Percentiles rank a stretch among this genome's conserved stretches.
These are phyloP conservation scores for Agriopis aurantiaria DNA, from an alignment of 2,888 invertebrate species.

Conservation along the genomic window DNA sequence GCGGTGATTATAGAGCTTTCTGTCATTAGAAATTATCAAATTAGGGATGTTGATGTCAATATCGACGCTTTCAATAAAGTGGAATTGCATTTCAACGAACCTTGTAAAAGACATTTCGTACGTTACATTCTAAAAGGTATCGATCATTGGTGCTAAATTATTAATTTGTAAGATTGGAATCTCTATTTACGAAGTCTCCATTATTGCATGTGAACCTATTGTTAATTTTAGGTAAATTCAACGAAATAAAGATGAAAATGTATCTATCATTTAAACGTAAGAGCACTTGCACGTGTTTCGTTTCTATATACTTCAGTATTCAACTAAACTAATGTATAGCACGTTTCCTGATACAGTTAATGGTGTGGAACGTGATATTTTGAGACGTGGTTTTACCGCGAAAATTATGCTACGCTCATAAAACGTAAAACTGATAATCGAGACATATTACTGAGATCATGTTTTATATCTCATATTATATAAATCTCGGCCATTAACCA, in stretches of 20 bases:
- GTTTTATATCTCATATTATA: background rate
- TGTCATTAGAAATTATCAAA: slow-evolving; percentile 33
- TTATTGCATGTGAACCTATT: no score
- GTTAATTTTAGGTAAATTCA: background rate
- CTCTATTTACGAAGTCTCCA: background rate
- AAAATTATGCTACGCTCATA: slow-evolving; percentile 20
- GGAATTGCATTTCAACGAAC: background rate
- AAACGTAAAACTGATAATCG: slow-evolving; percentile 35
- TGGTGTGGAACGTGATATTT: slow-evolving; percentile 41
- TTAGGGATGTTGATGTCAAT: slow-evolving; percentile 18
- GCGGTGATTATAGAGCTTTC: slow-evolving; percentile 23
- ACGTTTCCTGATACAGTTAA: slow-evolving; percentile 38
- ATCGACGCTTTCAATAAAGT: background rate
- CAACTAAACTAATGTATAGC: slow-evolving; percentile 21
- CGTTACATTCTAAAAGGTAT: background rate
- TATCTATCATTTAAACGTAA: background rate
- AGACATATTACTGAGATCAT: slow-evolving; percentile 22
- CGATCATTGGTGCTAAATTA: background rate
- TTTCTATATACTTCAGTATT: background rate
- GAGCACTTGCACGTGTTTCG: background rate
- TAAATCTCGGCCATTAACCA: background rate
- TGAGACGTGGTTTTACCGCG: slow-evolving; percentile 30
- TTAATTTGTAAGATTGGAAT: background rate
- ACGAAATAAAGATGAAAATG: background rate
- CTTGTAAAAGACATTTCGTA: background rate